Base-by-base conservation (phyloP, 2,797 vertebrate species). In the Selene dorsalis region DNA sequence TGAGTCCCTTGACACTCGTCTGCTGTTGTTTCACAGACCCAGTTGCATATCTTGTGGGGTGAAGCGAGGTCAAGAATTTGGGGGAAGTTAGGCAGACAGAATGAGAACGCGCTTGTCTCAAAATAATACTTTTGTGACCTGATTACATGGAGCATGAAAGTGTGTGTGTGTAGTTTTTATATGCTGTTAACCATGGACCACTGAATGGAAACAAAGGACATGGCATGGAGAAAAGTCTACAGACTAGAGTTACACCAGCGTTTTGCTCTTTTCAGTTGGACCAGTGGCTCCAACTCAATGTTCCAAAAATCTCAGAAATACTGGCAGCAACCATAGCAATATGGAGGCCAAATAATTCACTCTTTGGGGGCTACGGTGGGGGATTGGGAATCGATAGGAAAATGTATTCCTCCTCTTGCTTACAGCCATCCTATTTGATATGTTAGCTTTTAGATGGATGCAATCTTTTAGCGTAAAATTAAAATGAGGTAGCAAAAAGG, bases 31-130 rank as follows among this genome's bases (percentile, higher is more conserved):
- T 69, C 53, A 12, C 43, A 76, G 28, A 79, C 75, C 62, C 75
- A 64, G 50, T 77, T 81, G 20, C 65, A 77, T 70, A 63, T 77
- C 47, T 58, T 62, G 47, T 38, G 13, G 26, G 73, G 26, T 55
- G 63, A 76, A 39, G 24, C 12, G 45, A 74, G 84, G 80, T 82
- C 76, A 73, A 80, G 48, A 67, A 71, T 65, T 65, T 67, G 10
- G 45, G 68, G 77, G 64, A 57, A 30, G 73, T 55, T 45, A 53
- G 22, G 20, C 4, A 79, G 75, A 73, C 66, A 73, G 69, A 83
- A 85, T 32, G 60, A 68, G 67, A 59, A 57, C 50, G 72, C 72
- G 52, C 72, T 7, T 61, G 55, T 70, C 67, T 69, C 10, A n/a
- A 30, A 26, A 22, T 61, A 9, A 18, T 30, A n/a, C 52, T 45